Base-by-base conservation (phyloP, 2,797 vertebrate genomes). In the Clangula hyemalis region DNA sequence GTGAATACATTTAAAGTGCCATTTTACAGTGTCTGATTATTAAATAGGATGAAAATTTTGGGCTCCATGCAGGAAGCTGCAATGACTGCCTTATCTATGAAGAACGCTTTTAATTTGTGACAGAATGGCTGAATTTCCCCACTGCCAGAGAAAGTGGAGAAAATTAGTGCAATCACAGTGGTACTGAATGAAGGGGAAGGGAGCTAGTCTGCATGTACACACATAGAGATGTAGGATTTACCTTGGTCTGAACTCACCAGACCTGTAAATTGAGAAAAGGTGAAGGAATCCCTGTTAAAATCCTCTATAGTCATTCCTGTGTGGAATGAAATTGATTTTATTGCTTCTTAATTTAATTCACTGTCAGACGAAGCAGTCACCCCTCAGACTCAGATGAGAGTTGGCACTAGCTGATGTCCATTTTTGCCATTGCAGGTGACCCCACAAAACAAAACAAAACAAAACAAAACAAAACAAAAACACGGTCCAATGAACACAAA, bases 1-100 rank as follows among this genome's bases (percentile, higher is more conserved):
- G 70, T 86, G 91, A 92, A 82, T 91, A 83, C 58, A 90, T 94
- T 95, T 92, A 49, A 96, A 96, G 87, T 94, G 82, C 27, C 81
- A 71, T 94, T 94, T 95, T 83, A 58, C 81, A 69, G 54, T 82
- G 66, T 94, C 89, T 95, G 71, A 70, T 96, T 90, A 94, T 86
- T 92, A 93, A 89, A 93, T 34, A 79, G 90, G 87, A 93, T 83
- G 86, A 76, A 96, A 94, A 95, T 72, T 53, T 81, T 27, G 78
- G 54, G 38, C 41, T 93, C 17, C 83, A 22, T 88, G 85, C 78
- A 65, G 83, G 70, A 95, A 96, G 87, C 62, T 82, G n/a, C 72
- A 94, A 69, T 82, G 93, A 80, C 86, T 77, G 73, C 66, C 76
- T 79, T 85, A 70, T 89, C 68, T 90, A 25, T 94, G 82, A 94